Evolutionary conservation across 2,888 invertebrate species (phyloP).

Genomic region (Boloria selene): DNA sequence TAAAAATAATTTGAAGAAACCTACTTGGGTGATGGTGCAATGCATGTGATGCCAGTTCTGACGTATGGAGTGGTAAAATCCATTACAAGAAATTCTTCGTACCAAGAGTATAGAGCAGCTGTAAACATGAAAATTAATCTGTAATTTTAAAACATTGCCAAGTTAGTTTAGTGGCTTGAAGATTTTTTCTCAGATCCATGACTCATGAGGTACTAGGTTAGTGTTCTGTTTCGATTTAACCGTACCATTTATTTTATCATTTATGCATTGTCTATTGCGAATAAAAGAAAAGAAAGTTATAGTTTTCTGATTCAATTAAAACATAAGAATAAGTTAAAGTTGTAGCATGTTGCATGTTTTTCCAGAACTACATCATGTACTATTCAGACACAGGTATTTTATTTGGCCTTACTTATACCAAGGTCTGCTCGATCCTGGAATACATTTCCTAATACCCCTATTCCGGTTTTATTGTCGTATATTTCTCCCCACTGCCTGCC

Average conservation of each 20-base stretch:
- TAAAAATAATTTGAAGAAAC: no score
- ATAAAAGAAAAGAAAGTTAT: no score
- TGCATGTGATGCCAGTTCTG: conserved; percentile 84
- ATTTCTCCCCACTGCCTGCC: conserved; percentile 85
- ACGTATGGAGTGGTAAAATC: conserved; percentile 84
- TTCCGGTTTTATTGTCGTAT: conserved; percentile 84
- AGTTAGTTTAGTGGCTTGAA: no score
- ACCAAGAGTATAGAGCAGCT: conserved; percentile 84
- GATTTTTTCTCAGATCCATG: no score
- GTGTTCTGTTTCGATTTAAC: no score
- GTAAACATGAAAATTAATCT: conserved; percentile 29
- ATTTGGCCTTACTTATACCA: conserved; percentile 72
- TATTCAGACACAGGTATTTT: background rate
- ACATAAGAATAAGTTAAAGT: no score
- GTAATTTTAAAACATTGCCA: no score
- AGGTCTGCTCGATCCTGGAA: conserved; percentile 84
- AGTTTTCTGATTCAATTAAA: no score
- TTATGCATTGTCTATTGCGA: no score
- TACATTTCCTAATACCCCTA: conserved; percentile 85
- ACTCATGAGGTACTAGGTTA: no score
- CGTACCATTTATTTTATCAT: no score
- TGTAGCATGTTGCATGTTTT: background rate
- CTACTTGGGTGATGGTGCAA: conserved; percentile 84
- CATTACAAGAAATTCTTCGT: conserved; percentile 81
- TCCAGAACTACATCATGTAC: background rate